Percentiles rank a stretch among this genome's conserved stretches.
phyloP scores from a whole-genome alignment of 2,888 invertebrate genomes.

The Tolmerus cingulatus region DNA sequence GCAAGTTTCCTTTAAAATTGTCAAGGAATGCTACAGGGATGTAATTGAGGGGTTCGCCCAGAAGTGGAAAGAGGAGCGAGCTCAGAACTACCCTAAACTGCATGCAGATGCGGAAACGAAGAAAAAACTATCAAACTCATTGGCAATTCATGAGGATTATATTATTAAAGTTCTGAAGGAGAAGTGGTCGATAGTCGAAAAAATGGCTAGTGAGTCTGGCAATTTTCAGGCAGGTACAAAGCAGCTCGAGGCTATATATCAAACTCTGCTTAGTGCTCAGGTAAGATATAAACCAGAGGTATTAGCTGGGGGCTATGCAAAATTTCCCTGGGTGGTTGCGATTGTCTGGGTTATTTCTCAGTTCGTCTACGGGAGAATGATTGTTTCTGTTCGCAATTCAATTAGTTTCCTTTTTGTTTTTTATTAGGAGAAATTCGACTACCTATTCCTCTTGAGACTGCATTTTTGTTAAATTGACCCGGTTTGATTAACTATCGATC shows the following conservation, averaged over 20 bases:
- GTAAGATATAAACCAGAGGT: neutral
- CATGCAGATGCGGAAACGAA: neutral
- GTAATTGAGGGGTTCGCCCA: neutral
- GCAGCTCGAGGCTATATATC: neutral
- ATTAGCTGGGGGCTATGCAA: neutral
- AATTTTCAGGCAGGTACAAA: neutral
- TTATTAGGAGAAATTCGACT: neutral
- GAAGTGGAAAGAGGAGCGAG: neutral
- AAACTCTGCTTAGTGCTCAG: slow-evolving; percentile 7
- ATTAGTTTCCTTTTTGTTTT: neutral
- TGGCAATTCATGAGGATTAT: slow-evolving; percentile 28
- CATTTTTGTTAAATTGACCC: neutral
- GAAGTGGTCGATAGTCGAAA: slow-evolving; percentile 14
- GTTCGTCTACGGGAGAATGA: neutral
- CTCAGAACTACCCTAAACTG: neutral
- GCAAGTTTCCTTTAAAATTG: neutral
- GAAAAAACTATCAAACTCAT: slow-evolving; percentile 9
- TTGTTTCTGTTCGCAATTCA: neutral
- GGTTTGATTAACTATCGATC: neutral
- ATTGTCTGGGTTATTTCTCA: neutral
- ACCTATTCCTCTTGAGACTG: neutral
- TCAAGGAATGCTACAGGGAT: neutral
- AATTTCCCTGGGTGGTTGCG: neutral
- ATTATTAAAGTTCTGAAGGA: slow-evolving; percentile 19
- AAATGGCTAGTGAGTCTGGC: neutral